A percentile compares a stretch with the other conserved stretches of the same genome.
These are phyloP conservation scores for Cinclus mexicanus DNA, from an alignment of 2,113 vertebrate genomes.

Conservation along the genomic window DNA sequence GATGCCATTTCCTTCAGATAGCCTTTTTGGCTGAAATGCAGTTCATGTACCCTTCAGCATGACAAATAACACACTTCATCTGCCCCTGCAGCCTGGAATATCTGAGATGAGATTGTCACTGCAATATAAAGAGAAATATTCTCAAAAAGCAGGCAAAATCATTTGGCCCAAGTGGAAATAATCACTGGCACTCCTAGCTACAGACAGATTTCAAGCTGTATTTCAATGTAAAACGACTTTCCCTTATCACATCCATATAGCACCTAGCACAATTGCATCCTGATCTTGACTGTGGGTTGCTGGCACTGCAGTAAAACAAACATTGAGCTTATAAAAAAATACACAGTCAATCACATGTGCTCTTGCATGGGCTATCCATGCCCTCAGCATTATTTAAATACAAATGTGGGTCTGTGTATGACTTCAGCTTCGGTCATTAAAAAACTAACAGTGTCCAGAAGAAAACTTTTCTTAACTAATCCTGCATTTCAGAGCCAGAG, in stretches of 20 bases:
- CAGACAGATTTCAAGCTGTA: neutral
- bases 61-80: neutral
- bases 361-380: neutral
- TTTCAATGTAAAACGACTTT: neutral
- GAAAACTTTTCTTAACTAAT: neutral
- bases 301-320: neutral
- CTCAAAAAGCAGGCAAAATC: neutral
- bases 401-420: neutral
- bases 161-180: neutral
- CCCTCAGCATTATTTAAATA: neutral
- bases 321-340: neutral
- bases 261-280: neutral
- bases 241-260: neutral
- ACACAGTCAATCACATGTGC: neutral
- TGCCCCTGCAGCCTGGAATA: neutral
- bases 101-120: constrained; percentile 8
- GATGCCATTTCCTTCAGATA: neutral
- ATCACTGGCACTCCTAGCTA: neutral
- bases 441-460: neutral
- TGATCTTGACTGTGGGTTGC: neutral
- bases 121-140: neutral
- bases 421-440: neutral
- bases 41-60: neutral
- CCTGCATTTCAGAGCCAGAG: neutral
- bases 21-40: neutral